Percentiles rank a stretch among this genome's conserved stretches.
Conservation (phyloP, 2,888 invertebrate genomes). For the Cephus spinipes region DNA sequence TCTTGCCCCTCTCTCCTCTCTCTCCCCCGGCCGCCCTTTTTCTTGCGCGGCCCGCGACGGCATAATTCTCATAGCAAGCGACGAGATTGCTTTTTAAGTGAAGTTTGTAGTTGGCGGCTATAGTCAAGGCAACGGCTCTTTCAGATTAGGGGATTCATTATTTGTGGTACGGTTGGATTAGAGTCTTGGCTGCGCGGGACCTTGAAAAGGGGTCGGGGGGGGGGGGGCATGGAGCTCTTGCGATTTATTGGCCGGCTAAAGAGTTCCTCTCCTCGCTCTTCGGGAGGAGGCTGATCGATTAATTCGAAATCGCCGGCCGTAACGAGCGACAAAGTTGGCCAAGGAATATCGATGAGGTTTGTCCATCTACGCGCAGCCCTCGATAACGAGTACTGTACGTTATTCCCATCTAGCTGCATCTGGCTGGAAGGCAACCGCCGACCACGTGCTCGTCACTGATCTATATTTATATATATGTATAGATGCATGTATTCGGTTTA, state of each 20-base stretch:
- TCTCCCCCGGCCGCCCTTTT: constrained; percentile 24
- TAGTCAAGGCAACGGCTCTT: constrained; percentile 11
- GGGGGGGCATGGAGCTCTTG: too few relatives aligned
- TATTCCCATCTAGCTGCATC: too few relatives aligned
- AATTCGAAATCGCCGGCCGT: background rate
- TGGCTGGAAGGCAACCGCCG: too few relatives aligned
- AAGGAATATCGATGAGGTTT: background rate
- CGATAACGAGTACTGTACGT: too few relatives aligned
- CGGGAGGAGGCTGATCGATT: background rate
- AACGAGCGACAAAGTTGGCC: background rate
- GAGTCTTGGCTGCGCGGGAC: constrained; percentile 4
- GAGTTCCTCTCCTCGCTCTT: background rate
- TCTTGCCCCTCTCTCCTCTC: constrained; percentile 2
- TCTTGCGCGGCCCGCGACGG: constrained; percentile 23
- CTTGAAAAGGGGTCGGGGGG: too few relatives aligned
- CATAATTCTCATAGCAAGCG: constrained; percentile 41
- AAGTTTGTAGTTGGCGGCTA: constrained; percentile 26
- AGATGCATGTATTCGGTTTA: too few relatives aligned
- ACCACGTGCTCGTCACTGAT: too few relatives aligned
- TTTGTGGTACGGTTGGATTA: constrained; percentile 36
- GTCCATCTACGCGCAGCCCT: too few relatives aligned
- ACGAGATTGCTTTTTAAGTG: constrained; percentile 51
- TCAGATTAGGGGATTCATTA: constrained; percentile 51
- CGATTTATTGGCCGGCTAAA: background rate
- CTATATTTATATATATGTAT: too few relatives aligned